These are phyloP conservation scores for Zygothrica quintamaculata DNA, from an alignment of 2,888 invertebrate species.

Conservation along the genomic window DNA sequence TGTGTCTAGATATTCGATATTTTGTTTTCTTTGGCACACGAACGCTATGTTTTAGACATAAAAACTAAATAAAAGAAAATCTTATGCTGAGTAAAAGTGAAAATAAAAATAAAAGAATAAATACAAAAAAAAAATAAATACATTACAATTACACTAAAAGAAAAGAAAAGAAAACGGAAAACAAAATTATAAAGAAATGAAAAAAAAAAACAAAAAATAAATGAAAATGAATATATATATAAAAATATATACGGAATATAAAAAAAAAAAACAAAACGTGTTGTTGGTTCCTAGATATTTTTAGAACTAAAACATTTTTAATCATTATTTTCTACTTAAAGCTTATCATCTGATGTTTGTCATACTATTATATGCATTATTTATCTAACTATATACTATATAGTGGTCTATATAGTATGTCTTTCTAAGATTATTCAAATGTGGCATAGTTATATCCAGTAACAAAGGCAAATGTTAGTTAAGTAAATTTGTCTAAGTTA, in stretches of 20 bases:
- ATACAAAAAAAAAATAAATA: conserved; percentile 45
- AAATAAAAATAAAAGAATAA: conserved; percentile 12
- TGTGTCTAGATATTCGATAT: conserved; percentile 63
- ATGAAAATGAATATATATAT: conserved; percentile 66
- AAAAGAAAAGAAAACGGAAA: conserved; percentile 13
- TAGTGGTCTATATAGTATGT: too few species aligned
- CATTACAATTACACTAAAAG: conserved; percentile 66
- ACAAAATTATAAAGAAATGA: conserved; percentile 8
- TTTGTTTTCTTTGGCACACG: conserved; percentile 67
- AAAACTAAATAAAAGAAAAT: conserved; percentile 71
- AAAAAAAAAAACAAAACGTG: conserved; percentile 45
- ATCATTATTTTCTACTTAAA: too few species aligned
- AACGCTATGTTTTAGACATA: conserved; percentile 53
- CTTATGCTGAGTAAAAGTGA: conserved; percentile 76
- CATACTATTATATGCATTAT: too few species aligned
- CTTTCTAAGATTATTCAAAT: too few species aligned
- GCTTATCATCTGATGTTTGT: too few species aligned
- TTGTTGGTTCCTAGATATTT: conserved; percentile 66
- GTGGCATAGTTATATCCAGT: too few species aligned
- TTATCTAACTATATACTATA: too few species aligned
- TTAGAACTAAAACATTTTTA: too few species aligned
- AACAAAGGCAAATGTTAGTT: too few species aligned
- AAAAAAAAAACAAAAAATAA: conserved; percentile 46
- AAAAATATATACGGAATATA: conserved; percentile 36
- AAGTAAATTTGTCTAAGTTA: conserved; percentile 22